Evolutionary conservation across 2,797 vertebrate species (phyloP), one percentile per base, ranked within the genome.

Genomic region (Huso huso): DNA sequence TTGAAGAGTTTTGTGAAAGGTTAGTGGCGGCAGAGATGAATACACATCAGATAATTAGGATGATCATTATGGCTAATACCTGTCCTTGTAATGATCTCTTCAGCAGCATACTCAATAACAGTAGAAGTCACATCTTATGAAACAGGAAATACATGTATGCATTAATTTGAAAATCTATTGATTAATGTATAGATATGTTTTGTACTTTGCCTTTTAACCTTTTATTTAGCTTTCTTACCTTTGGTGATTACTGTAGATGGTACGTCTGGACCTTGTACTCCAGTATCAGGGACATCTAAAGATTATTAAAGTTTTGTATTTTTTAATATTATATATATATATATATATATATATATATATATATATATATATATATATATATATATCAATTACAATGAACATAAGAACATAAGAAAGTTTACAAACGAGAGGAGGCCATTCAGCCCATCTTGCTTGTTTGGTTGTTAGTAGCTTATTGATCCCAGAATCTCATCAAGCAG

Each of bases 271-370:
- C 93, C 91, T 72, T 92, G 90, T 79, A 97, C 89, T 71, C 94
- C 91, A 52, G 94, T 90, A 84, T 99, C 96, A 69, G 94, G 93
- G 72, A 97, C 86, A 88, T 98, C 95, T 98, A 85, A 61, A 82
- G 72, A 70, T 76, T 70, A 76, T 69, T 70, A 57, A 73, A 80
- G 23, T 37, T 37, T 37, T 37, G 23, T 37, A 37, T 37, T 23
- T 23, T 23, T 23, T 23, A 23, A 23, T 23, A n/a, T n/a, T n/a
- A n/a, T n/a, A n/a, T n/a, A n/a, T n/a, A n/a, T n/a, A n/a, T n/a
- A n/a, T n/a, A n/a, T n/a, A n/a, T n/a, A n/a, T n/a, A n/a, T n/a
- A n/a, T n/a, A n/a, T n/a, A n/a, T n/a, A n/a, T n/a, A n/a, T n/a
- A n/a, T n/a, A n/a, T n/a, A n/a, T n/a, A n/a, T n/a, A n/a, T n/a